Conservation (phyloP, 2,888 invertebrate species). For the Hesperia comma region DNA sequence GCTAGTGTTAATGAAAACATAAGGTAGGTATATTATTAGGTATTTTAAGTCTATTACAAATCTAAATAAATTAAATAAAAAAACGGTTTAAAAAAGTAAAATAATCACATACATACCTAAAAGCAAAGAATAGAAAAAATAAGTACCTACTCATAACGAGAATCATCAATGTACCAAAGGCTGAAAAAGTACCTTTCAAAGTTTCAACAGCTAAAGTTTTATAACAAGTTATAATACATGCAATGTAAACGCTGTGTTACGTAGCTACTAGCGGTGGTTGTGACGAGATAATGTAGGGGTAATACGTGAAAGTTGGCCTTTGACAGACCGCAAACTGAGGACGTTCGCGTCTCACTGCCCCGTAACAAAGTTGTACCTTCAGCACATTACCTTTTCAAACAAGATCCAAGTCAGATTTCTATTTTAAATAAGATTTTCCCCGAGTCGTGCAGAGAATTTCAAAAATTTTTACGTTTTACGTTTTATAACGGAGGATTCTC, state of each 20-base stretch:
- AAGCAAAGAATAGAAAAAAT: no score
- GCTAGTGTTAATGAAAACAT: no score
- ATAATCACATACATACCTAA: no score
- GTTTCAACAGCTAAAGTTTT: background rate
- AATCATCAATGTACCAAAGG: no score
- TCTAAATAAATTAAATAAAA: no score
- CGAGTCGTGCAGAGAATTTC: background rate
- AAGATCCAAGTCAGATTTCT: conserved; percentile 15
- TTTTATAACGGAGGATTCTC: no score
- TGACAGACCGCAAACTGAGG: conserved; percentile 59
- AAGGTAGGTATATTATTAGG: no score
- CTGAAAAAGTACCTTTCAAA: no score
- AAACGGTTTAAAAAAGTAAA: no score
- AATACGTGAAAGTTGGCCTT: conserved; percentile 53
- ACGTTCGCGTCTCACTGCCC: conserved; percentile 44
- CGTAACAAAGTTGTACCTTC: conserved; percentile 48
- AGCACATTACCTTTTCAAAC: conserved; percentile 25
- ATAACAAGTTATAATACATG: background rate
- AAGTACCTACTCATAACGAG: no score
- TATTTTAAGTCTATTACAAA: no score
- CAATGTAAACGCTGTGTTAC: background rate
- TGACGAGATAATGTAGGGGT: conserved; percentile 47
- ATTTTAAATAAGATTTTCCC: conserved; percentile 9
- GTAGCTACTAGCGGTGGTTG: conserved; percentile 21
- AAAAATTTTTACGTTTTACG: background rate